Evolutionary conservation across 2,113 vertebrate species (phyloP).

Genomic region (Caranx melampygus): DNA sequence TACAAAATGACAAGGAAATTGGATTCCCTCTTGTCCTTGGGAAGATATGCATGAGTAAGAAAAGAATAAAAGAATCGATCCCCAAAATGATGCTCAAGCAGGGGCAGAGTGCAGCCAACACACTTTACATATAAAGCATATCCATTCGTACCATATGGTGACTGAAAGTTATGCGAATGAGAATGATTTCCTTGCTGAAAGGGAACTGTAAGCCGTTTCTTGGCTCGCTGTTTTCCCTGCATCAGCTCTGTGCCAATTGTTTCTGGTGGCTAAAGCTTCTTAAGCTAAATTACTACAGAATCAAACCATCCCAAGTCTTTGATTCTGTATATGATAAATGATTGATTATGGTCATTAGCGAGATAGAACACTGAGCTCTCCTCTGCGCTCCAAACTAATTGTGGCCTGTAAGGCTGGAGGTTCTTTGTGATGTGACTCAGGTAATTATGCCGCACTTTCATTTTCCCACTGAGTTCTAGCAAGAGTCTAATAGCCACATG

Average conservation of each 20-base stretch:
- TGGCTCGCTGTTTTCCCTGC: conserved; percentile 32
- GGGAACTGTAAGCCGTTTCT: not conserved
- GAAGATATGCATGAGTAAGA: conserved; percentile 59
- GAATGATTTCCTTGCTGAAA: conserved; percentile 37
- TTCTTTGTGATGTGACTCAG: conserved; percentile 64
- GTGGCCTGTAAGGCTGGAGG: conserved; percentile 53
- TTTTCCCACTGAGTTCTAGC: conserved; percentile 58
- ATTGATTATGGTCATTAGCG: conserved; percentile 71
- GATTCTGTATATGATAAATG: conserved; percentile 72
- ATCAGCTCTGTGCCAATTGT: conserved; percentile 54
- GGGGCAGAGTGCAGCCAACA: conserved; percentile 17
- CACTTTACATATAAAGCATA: conserved; percentile 55
- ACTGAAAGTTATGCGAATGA: conserved; percentile 37
- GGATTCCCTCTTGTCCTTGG: conserved; percentile 48
- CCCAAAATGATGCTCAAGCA: conserved; percentile 51
- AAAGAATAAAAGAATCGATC: conserved; percentile 66
- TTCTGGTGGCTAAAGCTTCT: conserved; percentile 51
- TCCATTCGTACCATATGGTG: conserved; percentile 28
- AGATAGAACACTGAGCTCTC: conserved; percentile 55
- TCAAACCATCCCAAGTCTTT: conserved; percentile 53
- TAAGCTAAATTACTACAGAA: conserved; percentile 59
- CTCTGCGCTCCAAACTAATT: conserved; percentile 51
- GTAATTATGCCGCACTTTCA: conserved; percentile 73
- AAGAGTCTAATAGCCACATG: conserved; percentile 55
- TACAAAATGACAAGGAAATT: conserved; percentile 49